Conservation (phyloP, 2,113 vertebrate species). For the Entosphenus tridentatus region DNA sequence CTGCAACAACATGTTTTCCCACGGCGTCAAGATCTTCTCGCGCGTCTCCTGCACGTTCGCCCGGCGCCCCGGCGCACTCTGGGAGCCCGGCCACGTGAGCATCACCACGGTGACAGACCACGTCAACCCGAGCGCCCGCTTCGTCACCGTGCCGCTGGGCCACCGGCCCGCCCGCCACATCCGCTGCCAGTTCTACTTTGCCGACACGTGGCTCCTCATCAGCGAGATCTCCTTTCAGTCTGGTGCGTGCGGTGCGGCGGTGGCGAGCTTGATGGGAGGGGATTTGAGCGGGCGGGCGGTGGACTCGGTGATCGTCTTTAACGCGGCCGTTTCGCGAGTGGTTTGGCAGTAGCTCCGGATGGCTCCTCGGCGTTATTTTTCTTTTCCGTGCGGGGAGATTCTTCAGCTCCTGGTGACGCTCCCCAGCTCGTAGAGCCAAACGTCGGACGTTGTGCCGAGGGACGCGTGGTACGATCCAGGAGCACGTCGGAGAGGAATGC, state of each 20-base stretch:
- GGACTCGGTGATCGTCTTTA: background rate
- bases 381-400: no score
- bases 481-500: no score
- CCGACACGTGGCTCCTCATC: constrained; percentile 59
- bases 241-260: constrained; percentile 22
- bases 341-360: no score
- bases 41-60: constrained; percentile 49
- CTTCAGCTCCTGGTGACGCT: no score
- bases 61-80: constrained; percentile 26
- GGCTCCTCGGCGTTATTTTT: no score
- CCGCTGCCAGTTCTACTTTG: constrained; percentile 54
- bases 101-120: constrained; percentile 50
- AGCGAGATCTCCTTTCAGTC: constrained; percentile 64
- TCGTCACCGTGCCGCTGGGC: constrained; percentile 42
- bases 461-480: no score
- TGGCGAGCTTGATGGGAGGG: no score
- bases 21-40: constrained; percentile 61
- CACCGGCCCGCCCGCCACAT: constrained; percentile 35
- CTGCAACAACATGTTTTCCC: constrained; percentile 68
- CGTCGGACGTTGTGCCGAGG: no score
- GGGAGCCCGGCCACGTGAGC: constrained; percentile 32
- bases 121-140: constrained; percentile 56
- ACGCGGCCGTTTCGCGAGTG: no score
- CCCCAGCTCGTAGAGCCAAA: no score
- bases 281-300: background rate